phyloP scores from a whole-genome alignment of 1,140 invertebrate species.

The Drosophila arawakana region DNA sequence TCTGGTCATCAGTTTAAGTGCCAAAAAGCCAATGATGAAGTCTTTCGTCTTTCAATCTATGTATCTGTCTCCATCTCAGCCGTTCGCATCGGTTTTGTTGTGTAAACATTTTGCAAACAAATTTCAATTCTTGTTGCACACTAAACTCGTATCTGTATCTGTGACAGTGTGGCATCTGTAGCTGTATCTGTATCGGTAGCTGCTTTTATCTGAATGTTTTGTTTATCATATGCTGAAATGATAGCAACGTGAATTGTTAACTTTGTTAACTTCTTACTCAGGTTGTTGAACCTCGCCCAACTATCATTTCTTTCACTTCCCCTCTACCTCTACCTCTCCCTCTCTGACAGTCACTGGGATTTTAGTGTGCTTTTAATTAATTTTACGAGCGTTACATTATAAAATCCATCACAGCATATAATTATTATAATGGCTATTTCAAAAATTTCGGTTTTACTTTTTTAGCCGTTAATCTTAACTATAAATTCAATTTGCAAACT shows the following conservation, averaged over 20 bases:
- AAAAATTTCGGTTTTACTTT: conserved; percentile 33
- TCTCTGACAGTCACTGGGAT: neutral
- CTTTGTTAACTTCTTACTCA: conserved; percentile 9
- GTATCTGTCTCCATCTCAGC: conserved; percentile 6
- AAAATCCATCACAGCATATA: conserved; percentile 31
- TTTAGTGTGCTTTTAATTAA: conserved; percentile 39
- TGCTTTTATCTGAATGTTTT: conserved; percentile 2
- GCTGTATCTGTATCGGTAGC: neutral
- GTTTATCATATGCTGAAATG: conserved; percentile 22
- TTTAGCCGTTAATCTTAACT: conserved; percentile 19
- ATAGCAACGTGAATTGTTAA: conserved; percentile 26
- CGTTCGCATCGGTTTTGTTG: neutral
- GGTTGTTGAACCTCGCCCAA: conserved; percentile 40
- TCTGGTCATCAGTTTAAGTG: conserved; percentile 18
- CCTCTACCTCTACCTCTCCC: neutral
- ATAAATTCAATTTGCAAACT: conserved; percentile 36
- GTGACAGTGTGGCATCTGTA: neutral
- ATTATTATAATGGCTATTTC: conserved; percentile 29
- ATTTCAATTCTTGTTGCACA: conserved; percentile 35
- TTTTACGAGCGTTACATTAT: conserved; percentile 36
- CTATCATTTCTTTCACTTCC: neutral
- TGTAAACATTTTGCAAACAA: conserved; percentile 35
- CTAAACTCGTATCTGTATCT: conserved; percentile 11
- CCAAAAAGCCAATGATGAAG: neutral
- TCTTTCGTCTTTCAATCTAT: conserved; percentile 33